phyloP scores from a whole-genome alignment of 2,113 vertebrate genomes.

The Echinops telfairi region DNA sequence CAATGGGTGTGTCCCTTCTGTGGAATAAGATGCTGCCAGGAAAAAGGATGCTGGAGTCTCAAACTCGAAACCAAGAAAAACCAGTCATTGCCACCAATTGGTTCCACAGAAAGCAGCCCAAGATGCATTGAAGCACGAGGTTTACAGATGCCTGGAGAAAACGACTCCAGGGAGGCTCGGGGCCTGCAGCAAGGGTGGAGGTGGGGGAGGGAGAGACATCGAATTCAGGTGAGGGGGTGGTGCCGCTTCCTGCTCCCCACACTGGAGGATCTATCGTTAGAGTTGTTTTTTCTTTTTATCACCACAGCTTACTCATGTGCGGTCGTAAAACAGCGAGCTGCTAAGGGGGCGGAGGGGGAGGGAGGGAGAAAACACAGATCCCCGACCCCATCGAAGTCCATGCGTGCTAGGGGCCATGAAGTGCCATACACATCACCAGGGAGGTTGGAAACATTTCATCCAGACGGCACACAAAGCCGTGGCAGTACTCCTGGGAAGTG shows the following conservation, averaged over 20 bases:
- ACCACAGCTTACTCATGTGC: rapidly evolving
- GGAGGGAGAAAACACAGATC: too few relatives aligned
- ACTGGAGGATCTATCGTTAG: neutral
- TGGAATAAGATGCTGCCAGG: rapidly evolving
- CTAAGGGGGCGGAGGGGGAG: too few relatives aligned
- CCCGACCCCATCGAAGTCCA: neutral
- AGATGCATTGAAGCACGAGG: too few relatives aligned
- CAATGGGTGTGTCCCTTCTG: rapidly evolving
- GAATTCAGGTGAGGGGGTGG: neutral
- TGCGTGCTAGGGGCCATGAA: neutral
- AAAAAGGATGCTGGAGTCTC: neutral
- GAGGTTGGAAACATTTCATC: neutral
- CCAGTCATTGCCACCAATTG: too few relatives aligned
- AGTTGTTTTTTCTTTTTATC: neutral
- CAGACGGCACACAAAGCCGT: neutral
- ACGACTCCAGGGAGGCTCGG: neutral
- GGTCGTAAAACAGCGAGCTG: neutral
- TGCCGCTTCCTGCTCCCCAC: neutral
- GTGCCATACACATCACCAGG: neutral
- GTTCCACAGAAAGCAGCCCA: too few relatives aligned
- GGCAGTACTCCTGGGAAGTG: neutral
- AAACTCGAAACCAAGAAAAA: neutral
- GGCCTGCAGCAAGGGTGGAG: neutral
- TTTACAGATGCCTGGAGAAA: neutral
- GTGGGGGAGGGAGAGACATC: too few relatives aligned